Base-by-base conservation (phyloP, 2,888 invertebrate species). In the Synanthedon andrenaeformis region DNA sequence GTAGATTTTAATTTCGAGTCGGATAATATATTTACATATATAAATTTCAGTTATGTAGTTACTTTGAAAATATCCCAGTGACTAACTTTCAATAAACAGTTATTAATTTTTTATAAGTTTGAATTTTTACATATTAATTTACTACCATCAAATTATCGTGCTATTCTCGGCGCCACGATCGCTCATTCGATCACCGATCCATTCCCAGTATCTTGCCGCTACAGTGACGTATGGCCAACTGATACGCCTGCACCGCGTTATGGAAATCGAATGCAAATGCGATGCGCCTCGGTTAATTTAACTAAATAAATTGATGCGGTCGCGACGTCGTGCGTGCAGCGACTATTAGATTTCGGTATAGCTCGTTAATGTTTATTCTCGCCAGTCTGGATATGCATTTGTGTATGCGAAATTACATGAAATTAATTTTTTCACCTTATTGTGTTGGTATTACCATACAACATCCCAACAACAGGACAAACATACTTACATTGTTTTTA, bases 201-300 rank as follows among this genome's bases (percentile, higher is more conserved):
- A 59, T 65, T 63, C 64, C 54, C 65, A 64, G 70, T 79, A 79
- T 79, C 79, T 76, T 67, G 59, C 58, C 57, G 19, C 58, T 60
- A 75, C 79, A 82, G 84, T 86, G 86, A 86, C 82, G 85, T 86
- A 87, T 84, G 79, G 74, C 65, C 69, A 55, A 62, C 64, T 73
- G 86, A 84, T 84, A 85, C 82, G 75, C 74, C 76, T 62, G 74
- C 66, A 58, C 71, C 63, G 69, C 76, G 76, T 79, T 86, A 88
- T 87, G 86, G 83, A 85, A 84, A 87, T 86, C 72, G 75, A 76
- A 87, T 87, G 87, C 86, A 86, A 87, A 88, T 87, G 77, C 72
- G 70, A 72, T 73, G 72, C 70, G 74, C 74, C 71, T 71, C 75
- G 73, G 80, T 83, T 86, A 84, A 85, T 84, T 84, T 82, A 84